Percentiles rank a stretch among this genome's conserved stretches.
Evolutionary conservation across 2,888 invertebrate species (phyloP).

Genomic region (Lottia scabra): DNA sequence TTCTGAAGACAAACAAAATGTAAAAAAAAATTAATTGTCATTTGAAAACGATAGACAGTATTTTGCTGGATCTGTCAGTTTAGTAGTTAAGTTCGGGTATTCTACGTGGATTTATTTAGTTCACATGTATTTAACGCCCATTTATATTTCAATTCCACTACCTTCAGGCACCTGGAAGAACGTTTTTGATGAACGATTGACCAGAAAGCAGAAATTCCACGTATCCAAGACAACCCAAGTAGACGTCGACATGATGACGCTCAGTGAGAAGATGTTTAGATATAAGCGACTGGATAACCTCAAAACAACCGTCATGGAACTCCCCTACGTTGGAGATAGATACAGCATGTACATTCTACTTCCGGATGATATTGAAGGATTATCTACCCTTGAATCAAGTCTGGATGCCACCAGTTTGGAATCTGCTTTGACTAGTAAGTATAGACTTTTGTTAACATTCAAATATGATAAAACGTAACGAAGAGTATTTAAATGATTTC

Average conservation of each 20-base stretch:
- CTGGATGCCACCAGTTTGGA: not conserved
- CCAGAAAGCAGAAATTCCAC: not conserved
- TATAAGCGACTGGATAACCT: not conserved
- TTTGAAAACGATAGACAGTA: no score
- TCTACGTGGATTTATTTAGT: no score
- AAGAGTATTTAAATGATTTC: no score
- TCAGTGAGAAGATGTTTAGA: not conserved
- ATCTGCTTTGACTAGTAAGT: not conserved
- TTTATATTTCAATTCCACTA: conserved; percentile 51
- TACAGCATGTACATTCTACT: conserved; percentile 28
- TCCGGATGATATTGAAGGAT: conserved; percentile 70
- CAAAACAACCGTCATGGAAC: conserved; percentile 71
- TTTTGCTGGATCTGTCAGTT: no score
- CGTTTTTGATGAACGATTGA: not conserved
- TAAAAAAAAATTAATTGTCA: no score
- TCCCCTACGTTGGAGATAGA: conserved; percentile 13
- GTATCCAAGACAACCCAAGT: not conserved
- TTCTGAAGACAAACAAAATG: no score
- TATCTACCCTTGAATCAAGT: not conserved
- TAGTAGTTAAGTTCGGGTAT: no score
- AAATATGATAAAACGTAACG: no score
- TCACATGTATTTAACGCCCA: no score
- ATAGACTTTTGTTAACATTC: not conserved
- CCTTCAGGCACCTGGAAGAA: conserved; percentile 71
- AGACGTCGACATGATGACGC: conserved; percentile 3